Evolutionary conservation across 2,888 invertebrate species (phyloP).

Genomic region (Halictus quadricinctus): DNA sequence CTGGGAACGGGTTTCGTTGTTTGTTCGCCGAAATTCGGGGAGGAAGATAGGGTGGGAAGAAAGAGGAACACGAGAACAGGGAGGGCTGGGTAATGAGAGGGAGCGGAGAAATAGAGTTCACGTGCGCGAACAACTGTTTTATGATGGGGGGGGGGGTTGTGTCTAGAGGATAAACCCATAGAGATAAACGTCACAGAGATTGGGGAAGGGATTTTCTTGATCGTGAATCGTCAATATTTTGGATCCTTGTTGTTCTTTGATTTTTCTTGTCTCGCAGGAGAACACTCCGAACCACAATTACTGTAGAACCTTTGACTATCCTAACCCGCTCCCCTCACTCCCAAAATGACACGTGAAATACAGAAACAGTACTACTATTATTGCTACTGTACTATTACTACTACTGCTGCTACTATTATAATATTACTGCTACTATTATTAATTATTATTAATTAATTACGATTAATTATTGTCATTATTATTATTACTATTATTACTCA

Average conservation of each 20-base stretch:
- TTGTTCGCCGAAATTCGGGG: slow-evolving; percentile 7
- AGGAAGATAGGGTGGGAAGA: not conserved
- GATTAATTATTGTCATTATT: slow-evolving; percentile 62
- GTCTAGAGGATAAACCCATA: not conserved
- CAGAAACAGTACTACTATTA: slow-evolving; percentile 61
- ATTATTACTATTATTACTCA: slow-evolving; percentile 67
- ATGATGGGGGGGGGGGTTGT: not conserved
- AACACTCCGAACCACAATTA: not conserved
- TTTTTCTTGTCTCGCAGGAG: not conserved
- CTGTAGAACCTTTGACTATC: slow-evolving; percentile 37
- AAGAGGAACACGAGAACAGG: slow-evolving; percentile 6
- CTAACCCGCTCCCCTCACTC: slow-evolving; percentile 67
- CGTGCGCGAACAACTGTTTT: slow-evolving; percentile 6
- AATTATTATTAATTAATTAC: slow-evolving; percentile 61
- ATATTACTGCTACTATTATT: slow-evolving; percentile 64
- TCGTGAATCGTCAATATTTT: not conserved
- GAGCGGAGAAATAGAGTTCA: not conserved
- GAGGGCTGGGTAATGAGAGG: slow-evolving; percentile 15
- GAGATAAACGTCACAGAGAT: slow-evolving; percentile 1
- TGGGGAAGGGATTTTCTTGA: not conserved
- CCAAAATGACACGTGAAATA: slow-evolving; percentile 67
- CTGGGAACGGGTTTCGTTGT: slow-evolving; percentile 3
- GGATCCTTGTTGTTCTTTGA: not conserved
- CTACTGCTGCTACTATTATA: slow-evolving; percentile 62
- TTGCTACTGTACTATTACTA: slow-evolving; percentile 64